A percentile compares a stretch with the other conserved stretches of the same genome.
These are phyloP conservation scores for Tricholauxania praeusta DNA, from an alignment of 2,888 invertebrate genomes.

Conservation along the genomic window DNA sequence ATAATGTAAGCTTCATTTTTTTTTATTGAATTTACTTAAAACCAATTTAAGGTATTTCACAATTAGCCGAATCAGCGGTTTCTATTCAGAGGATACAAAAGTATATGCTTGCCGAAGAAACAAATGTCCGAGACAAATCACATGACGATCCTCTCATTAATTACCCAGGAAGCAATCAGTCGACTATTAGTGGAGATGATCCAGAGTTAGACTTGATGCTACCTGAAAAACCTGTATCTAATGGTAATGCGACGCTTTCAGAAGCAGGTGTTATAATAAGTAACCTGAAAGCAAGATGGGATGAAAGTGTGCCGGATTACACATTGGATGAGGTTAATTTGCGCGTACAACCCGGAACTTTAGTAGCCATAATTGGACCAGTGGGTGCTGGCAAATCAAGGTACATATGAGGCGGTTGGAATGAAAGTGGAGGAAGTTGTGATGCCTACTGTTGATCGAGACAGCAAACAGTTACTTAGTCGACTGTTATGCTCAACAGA, in stretches of 20 bases:
- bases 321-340: slow-evolving; percentile 78
- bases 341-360: slow-evolving; percentile 74
- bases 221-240: slow-evolving; percentile 47
- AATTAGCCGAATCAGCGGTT: slow-evolving; percentile 74
- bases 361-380: slow-evolving; percentile 78
- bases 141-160: slow-evolving; percentile 44
- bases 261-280: slow-evolving; percentile 72
- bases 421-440: too few species aligned
- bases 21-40: not conserved
- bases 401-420: slow-evolving; percentile 38
- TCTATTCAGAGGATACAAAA: slow-evolving; percentile 72
- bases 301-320: slow-evolving; percentile 72
- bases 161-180: slow-evolving; percentile 59
- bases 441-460: too few species aligned
- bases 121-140: slow-evolving; percentile 65
- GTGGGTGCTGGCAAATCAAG: slow-evolving; percentile 77
- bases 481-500: too few species aligned
- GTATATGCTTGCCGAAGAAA: slow-evolving; percentile 75
- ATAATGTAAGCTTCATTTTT: not conserved
- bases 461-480: too few species aligned
- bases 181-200: slow-evolving; percentile 56
- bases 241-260: slow-evolving; percentile 62
- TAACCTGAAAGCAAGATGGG: slow-evolving; percentile 79
- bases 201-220: slow-evolving; percentile 48
- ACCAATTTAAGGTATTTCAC: slow-evolving; percentile 74